Conservation (phyloP, 1,140 invertebrate genomes). For the Bombus waltoni region DNA sequence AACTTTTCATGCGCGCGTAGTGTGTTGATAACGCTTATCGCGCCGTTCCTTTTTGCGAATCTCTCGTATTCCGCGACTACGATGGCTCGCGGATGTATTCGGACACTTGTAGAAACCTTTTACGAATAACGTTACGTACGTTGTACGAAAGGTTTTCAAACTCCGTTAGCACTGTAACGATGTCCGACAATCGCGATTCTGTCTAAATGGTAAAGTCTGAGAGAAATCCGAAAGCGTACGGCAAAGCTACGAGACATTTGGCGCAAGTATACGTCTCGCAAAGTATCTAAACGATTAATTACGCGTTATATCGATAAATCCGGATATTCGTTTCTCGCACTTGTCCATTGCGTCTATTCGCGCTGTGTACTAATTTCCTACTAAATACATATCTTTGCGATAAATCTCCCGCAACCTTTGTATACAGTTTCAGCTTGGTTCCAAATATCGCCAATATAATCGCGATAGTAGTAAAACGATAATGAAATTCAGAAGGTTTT, state of each 20-base stretch:
- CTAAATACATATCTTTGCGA: too few species aligned
- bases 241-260: background rate
- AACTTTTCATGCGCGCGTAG: constrained; percentile 53
- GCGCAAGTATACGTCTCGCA: background rate
- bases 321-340: too few species aligned
- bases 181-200: too few species aligned
- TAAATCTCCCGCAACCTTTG: too few species aligned
- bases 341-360: too few species aligned
- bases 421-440: too few species aligned
- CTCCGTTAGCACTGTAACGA: background rate
- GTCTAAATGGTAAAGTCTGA: background rate
- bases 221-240: background rate
- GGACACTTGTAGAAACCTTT: background rate
- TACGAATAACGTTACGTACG: background rate
- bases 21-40: constrained; percentile 69
- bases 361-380: too few species aligned
- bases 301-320: too few species aligned
- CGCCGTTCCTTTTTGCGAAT: constrained; percentile 17
- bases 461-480: too few species aligned
- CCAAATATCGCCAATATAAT: too few species aligned
- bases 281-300: background rate
- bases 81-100: background rate
- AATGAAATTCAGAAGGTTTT: too few species aligned
- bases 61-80: constrained; percentile 21
- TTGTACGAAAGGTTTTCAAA: background rate